A percentile compares a stretch with the other conserved stretches of the same genome.
phyloP scores from a whole-genome alignment of 92 coral and sea anemone genomes.

The Siderastrea radians region DNA sequence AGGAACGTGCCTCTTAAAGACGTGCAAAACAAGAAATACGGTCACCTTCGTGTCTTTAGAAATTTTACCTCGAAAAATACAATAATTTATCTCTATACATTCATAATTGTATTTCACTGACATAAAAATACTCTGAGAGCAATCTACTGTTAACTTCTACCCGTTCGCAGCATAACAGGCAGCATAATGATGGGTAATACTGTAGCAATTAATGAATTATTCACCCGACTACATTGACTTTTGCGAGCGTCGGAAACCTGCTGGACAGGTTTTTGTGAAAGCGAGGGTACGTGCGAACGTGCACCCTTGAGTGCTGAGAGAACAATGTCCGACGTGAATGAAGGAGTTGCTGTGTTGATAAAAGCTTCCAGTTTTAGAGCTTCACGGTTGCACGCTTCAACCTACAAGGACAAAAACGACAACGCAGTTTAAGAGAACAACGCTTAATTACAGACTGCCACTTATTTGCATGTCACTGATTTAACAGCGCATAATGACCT shows the following conservation, averaged over 20 bases:
- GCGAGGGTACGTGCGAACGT: constrained; percentile 72
- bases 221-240: constrained; percentile 23
- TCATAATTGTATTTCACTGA: constrained; percentile 12
- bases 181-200: constrained; percentile 30
- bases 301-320: constrained; percentile 91
- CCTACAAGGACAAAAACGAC: constrained; percentile 55
- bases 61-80: constrained; percentile 29
- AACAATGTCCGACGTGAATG: constrained; percentile 89
- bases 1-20: background rate
- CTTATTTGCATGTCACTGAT: no score
- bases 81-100: constrained; percentile 53
- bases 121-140: constrained; percentile 45
- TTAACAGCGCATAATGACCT: no score
- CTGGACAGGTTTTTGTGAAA: constrained; percentile 28
- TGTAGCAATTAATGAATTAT: constrained; percentile 26
- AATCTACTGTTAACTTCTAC: constrained; percentile 43
- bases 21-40: background rate
- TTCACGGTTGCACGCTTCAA: constrained; percentile 93
- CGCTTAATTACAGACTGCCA: background rate
- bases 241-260: constrained; percentile 19
- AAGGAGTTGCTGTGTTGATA: constrained; percentile 90
- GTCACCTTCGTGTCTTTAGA: background rate
- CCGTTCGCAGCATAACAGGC: constrained; percentile 49
- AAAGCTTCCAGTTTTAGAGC: constrained; percentile 94
- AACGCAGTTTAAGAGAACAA: background rate